These are phyloP conservation scores for Netelia melanura DNA, from an alignment of 2,888 invertebrate species.

Conservation along the genomic window DNA sequence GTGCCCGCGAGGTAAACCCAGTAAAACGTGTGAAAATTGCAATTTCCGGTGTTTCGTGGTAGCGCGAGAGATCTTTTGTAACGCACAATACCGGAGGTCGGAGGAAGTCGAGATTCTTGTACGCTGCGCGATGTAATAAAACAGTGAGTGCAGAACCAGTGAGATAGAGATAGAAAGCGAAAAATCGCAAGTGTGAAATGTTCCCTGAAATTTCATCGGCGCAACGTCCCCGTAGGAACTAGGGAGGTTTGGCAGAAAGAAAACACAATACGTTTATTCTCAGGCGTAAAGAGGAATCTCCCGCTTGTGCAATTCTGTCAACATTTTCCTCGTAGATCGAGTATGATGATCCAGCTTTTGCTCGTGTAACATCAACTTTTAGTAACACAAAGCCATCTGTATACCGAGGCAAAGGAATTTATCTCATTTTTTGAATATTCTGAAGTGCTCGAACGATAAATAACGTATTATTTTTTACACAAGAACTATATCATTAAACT, in stretches of 20 bases:
- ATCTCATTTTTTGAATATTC: too few relatives aligned
- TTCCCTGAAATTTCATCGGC: constrained; percentile 36
- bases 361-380: neutral
- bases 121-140: constrained; percentile 20
- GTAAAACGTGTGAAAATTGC: constrained; percentile 54
- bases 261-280: constrained; percentile 19
- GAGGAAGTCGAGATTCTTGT: constrained; percentile 42
- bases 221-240: constrained; percentile 10
- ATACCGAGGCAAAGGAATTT: too few relatives aligned
- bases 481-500: neutral
- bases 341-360: neutral
- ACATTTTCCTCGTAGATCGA: neutral
- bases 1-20: constrained; percentile 36
- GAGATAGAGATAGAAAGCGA: neutral
- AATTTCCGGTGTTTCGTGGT: constrained; percentile 47
- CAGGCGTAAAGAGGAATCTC: constrained; percentile 25
- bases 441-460: neutral
- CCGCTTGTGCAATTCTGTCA: constrained; percentile 8
- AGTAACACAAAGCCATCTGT: too few relatives aligned
- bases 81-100: constrained; percentile 33
- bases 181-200: constrained; percentile 40
- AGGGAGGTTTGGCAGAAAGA: neutral
- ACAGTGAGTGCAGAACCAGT: constrained; percentile 1
- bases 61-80: constrained; percentile 26
- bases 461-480: neutral